Evolutionary conservation across 2,888 invertebrate species (phyloP).

Genomic region (Calliphora vomitoria): DNA sequence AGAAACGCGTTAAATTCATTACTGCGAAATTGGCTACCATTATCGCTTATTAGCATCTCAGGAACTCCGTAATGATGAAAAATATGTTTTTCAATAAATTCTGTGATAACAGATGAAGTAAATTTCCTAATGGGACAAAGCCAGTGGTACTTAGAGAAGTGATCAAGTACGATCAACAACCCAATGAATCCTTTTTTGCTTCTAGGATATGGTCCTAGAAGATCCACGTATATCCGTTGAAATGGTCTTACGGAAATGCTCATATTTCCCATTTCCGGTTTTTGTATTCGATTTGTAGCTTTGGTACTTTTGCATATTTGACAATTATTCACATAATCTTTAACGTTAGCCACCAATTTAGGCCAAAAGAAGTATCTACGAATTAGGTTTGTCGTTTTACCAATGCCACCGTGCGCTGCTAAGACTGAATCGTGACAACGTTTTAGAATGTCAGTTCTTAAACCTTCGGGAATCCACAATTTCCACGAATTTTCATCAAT

Average conservation of each 20-base stretch:
- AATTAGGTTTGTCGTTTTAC: too few relatives aligned
- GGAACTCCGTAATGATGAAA: not conserved
- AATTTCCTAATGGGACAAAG: not conserved
- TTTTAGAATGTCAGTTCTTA: too few relatives aligned
- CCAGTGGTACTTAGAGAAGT: slow-evolving; percentile 1
- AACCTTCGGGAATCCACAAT: too few relatives aligned
- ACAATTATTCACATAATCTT: too few relatives aligned
- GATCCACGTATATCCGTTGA: slow-evolving; percentile 11
- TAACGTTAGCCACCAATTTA: too few relatives aligned
- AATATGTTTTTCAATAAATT: not conserved
- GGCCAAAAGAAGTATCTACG: too few relatives aligned
- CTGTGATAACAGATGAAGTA: not conserved
- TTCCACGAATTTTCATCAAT: too few relatives aligned
- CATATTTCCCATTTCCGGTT: too few relatives aligned
- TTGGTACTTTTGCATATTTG: slow-evolving; percentile 38
- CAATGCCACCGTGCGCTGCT: too few relatives aligned
- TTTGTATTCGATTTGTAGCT: not conserved
- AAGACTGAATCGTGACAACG: too few relatives aligned
- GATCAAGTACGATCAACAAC: slow-evolving; percentile 5
- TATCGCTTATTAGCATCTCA: too few relatives aligned
- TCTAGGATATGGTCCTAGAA: slow-evolving; percentile 34
- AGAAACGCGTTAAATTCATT: not conserved
- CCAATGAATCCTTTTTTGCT: slow-evolving; percentile 41
- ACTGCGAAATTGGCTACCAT: too few relatives aligned
- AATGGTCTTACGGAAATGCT: not conserved